phyloP scores from a whole-genome alignment of 2,888 invertebrate species.

The Eupsilia transversa region DNA sequence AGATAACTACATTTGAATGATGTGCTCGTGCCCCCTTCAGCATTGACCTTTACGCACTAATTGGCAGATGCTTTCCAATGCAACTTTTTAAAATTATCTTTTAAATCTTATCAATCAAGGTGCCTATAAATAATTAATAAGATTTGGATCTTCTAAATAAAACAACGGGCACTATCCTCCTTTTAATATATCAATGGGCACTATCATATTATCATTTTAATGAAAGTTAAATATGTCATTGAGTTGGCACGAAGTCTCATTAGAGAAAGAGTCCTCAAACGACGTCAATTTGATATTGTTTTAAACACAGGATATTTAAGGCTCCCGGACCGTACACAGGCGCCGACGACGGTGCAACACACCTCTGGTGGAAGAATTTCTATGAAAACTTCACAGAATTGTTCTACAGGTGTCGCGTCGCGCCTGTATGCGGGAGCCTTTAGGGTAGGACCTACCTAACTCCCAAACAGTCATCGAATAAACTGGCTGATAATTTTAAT shows the following conservation, averaged over 20 bases:
- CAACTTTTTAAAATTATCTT: neutral
- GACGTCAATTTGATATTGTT: neutral
- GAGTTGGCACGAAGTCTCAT: neutral
- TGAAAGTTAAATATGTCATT: conserved; percentile 25
- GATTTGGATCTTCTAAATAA: conserved; percentile 14
- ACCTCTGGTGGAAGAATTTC: too few relatives aligned
- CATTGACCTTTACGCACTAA: neutral
- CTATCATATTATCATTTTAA: neutral
- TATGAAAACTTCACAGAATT: too few relatives aligned
- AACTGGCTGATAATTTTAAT: conserved; percentile 2
- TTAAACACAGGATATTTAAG: too few relatives aligned
- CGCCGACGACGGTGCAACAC: too few relatives aligned
- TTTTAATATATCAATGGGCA: conserved; percentile 15
- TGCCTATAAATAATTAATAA: neutral
- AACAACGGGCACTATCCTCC: conserved; percentile 5
- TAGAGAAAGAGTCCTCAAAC: neutral
- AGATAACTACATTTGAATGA: too few relatives aligned
- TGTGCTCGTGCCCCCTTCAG: neutral
- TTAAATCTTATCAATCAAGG: conserved; percentile 14
- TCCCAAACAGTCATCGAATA: neutral
- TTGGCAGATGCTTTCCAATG: neutral
- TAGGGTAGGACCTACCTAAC: neutral
- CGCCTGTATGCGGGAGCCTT: too few relatives aligned
- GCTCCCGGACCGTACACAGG: too few relatives aligned
- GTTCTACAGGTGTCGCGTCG: too few relatives aligned